Base-by-base conservation (phyloP, 2,888 invertebrate species). In the Brachyptera risi region DNA sequence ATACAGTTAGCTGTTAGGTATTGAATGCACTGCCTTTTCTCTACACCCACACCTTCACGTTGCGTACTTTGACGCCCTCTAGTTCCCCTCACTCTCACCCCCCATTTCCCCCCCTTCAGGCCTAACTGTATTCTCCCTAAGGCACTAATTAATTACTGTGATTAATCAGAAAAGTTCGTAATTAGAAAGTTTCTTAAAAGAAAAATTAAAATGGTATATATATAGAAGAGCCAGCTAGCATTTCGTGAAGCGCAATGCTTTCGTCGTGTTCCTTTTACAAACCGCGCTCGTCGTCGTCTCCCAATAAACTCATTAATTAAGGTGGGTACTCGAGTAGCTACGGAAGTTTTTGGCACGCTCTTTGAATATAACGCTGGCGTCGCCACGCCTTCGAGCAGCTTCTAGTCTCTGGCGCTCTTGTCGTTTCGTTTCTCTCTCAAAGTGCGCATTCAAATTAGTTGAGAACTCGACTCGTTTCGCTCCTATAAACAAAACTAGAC, bases 141-240 rank as follows among this genome's bases (percentile, higher is more conserved):
- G 50, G 24, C 72, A 76, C 78, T 79, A 79, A 79, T 79, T 79
- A 79, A 79, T 79, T 79, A 79, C 78, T 78, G 78, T 79, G 79
- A 79, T 79, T 79, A 79, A 79, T 79, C 78, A 79, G 78, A 78
- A 79, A 79, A 79, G 76, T 79, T 79, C 71, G 77, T 78, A 79
- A 79, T 79, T 79, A 79, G 78, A 79, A 79, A 79, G 79, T 79
- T 79, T 78, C 77, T 73, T 75, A 71, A 75, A 62, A 59, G 70
- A 73, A 78, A 54, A 78, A 78, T 78, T 76, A 77, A 78, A 77
- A 76, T 75, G 73, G 73, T 73, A n/a, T n/a, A n/a, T n/a, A n/a
- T n/a, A n/a, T n/a, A n/a, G n/a, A n/a, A n/a, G n/a, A n/a, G n/a
- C n/a, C n/a, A 73, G 65, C 64, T 68, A 69, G 64, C 60, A 51